Percentiles rank a stretch among this genome's conserved stretches.
Evolutionary conservation across 2,113 vertebrate genomes (phyloP).

Genomic region (Sula dactylatra): DNA sequence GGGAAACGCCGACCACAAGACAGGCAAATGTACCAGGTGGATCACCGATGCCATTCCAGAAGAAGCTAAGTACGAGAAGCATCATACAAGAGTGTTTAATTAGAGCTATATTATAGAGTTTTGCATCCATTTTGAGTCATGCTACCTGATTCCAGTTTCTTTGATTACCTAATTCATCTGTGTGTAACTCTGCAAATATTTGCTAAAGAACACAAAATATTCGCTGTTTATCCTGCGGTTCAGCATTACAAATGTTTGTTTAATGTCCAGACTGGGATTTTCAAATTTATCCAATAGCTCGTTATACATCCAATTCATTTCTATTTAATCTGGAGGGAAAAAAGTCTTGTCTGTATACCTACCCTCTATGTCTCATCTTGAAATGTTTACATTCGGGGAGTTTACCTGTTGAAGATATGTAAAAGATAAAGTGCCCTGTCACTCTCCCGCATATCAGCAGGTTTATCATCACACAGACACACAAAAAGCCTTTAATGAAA

Average conservation of each 20-base stretch:
- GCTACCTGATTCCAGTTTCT: neutral
- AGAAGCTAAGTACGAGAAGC: neutral
- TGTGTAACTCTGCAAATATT: conserved; percentile 16
- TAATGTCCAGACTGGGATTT: neutral
- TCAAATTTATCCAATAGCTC: neutral
- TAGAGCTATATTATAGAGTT: neutral
- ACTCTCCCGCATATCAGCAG: neutral
- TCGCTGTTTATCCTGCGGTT: neutral
- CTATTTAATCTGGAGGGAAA: neutral
- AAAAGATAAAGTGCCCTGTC: neutral
- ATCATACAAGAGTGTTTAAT: neutral
- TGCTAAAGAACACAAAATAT: conserved; percentile 28
- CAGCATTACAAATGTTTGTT: neutral
- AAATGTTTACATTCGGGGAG: neutral
- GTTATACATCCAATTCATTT: neutral
- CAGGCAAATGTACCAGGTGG: neutral
- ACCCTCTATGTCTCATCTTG: neutral
- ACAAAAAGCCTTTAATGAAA: neutral
- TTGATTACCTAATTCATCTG: conserved; percentile 1
- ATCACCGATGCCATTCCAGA: neutral
- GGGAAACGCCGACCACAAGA: neutral
- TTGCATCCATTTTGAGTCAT: neutral
- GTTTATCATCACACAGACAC: neutral
- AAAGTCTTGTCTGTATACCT: neutral
- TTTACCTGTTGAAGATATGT: neutral